Conservation (phyloP, 23 tunicate genomes). For the Styela clava region DNA sequence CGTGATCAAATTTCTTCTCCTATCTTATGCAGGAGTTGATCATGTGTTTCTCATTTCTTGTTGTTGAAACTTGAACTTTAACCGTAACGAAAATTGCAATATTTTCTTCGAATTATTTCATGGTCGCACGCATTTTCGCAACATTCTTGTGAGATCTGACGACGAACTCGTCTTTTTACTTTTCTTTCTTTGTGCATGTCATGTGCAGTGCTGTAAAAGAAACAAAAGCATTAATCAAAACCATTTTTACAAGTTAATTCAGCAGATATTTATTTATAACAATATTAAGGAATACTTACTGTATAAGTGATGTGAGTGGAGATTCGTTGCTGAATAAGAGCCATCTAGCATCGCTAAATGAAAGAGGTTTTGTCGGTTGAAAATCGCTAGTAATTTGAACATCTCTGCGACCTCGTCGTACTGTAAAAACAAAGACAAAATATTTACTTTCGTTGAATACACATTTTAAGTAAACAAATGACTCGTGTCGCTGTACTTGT, state of each 20-base stretch:
- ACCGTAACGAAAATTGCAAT: neutral
- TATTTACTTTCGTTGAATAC: neutral
- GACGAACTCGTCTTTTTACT: neutral
- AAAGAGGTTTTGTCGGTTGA: neutral
- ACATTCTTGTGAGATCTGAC: slow-evolving; percentile 7
- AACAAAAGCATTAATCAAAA: neutral
- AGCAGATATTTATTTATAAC: no score
- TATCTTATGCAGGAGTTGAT: neutral
- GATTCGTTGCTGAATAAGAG: neutral
- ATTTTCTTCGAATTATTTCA: neutral
- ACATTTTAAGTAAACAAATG: neutral
- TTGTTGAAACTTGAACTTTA: neutral
- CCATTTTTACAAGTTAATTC: neutral
- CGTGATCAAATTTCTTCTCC: neutral
- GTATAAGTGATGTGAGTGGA: neutral
- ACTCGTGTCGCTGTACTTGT: neutral
- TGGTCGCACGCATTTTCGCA: neutral
- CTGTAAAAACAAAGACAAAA: neutral
- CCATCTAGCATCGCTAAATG: neutral
- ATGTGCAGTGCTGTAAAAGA: neutral
- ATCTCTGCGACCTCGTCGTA: neutral
- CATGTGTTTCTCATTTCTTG: neutral
- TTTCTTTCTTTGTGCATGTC: neutral
- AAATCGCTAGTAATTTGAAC: neutral
- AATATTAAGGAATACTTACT: slow-evolving; percentile 5